Base-by-base conservation (phyloP, 2,113 vertebrate species). In the Leucopternis melanops region DNA sequence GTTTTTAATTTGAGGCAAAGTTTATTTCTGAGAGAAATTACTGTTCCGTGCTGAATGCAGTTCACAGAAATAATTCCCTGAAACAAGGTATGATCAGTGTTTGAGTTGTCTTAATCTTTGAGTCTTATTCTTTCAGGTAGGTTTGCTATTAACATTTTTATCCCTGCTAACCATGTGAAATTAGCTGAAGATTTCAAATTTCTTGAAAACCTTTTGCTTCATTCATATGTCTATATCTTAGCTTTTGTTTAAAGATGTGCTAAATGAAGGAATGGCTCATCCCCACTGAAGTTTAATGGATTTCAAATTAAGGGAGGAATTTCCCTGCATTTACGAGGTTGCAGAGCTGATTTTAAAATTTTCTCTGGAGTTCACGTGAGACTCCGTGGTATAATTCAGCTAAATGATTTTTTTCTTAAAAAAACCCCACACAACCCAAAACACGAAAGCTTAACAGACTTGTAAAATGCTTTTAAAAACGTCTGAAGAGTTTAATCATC, bases 391-490 rank as follows among this genome's bases (percentile, higher is more conserved):
- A 19, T 26, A 91, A 72, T 88, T 94, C 57, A 81, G 21, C 69
- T 92, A 86, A 90, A 18, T 29, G 0, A 57, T 55, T 81, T 91
- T 71, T 55, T 38, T 10, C 16, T 79, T 49, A 44, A 50, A 88
- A 19, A 47, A 42, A 42, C 6, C 40, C 40, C 42, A 13, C 13
- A 15, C 1, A 94, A 87, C 57, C n/a, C 65, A 74, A 95, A 87
- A 5, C 61, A 50, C 57, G 86, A 77, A 94, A 78, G 65, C 83
- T 85, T 94, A 95, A 81, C 61, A 82, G 87, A 89, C 86, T 92
- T 94, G 90, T 91, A 94, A 95, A 95, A 94, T 13, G 16, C 86
- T 92, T 97, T 91, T 91, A 18, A 94, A 96, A 92, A 90, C 6
- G 59, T 93, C 95, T 95, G 71, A 94, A 66, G 83, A 77, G 69